phyloP scores from a whole-genome alignment of 2,797 vertebrate species.

The Argyrosomus regius region DNA sequence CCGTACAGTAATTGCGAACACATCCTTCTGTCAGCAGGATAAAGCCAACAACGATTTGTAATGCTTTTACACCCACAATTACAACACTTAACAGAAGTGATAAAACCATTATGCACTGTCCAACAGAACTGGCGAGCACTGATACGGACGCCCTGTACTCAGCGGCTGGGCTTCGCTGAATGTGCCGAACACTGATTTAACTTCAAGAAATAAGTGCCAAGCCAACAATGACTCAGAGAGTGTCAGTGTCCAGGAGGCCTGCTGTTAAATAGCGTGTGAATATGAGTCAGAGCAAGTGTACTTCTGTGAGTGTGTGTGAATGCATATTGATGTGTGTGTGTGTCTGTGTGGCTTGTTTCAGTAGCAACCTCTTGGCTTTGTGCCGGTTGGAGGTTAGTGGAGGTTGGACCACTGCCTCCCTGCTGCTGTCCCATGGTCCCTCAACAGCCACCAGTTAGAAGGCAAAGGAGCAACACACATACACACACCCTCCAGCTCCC shows the following conservation, averaged over 20 bases:
- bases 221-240: conserved; percentile 58
- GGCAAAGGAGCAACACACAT: conserved; percentile 8
- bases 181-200: conserved; percentile 58
- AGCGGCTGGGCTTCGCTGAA: conserved; percentile 40
- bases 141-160: conserved; percentile 51
- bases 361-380: conserved; percentile 54
- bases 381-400: conserved; percentile 71
- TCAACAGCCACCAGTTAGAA: conserved; percentile 55
- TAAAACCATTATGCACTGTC: conserved; percentile 60
- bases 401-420: conserved; percentile 67
- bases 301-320: conserved; percentile 25
- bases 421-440: conserved; percentile 62
- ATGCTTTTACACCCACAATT: conserved; percentile 75
- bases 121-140: conserved; percentile 58
- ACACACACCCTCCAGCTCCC: conserved; percentile 35
- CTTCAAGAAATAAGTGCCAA: conserved; percentile 64
- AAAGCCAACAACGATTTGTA: conserved; percentile 71
- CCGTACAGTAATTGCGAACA: conserved; percentile 61
- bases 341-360: conserved; percentile 40
- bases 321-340: conserved; percentile 7
- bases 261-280: conserved; percentile 40
- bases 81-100: conserved; percentile 73
- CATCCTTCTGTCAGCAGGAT: conserved; percentile 69
- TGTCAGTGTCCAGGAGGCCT: conserved; percentile 56
- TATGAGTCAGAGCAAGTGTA: conserved; percentile 21